Evolutionary conservation across 2,797 vertebrate species (phyloP).

Genomic region (Syndactyla subalaris): DNA sequence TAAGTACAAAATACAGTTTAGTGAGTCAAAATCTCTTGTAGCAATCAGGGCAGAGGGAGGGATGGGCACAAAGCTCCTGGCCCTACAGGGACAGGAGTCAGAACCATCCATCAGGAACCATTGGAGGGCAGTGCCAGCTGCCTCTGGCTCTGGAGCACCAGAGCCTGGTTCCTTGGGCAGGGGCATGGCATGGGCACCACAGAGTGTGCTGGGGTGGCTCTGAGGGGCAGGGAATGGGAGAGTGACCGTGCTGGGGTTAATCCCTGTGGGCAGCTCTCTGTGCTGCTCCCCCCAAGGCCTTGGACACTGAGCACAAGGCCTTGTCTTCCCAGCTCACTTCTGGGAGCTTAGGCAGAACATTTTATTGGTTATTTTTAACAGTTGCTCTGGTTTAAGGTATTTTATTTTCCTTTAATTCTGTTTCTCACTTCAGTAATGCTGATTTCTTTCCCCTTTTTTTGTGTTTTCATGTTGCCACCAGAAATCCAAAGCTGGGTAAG

Average conservation of each 20-base stretch:
- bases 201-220: background rate
- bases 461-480: background rate
- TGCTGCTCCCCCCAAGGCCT: background rate
- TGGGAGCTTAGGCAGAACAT: background rate
- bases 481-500: background rate
- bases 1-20: background rate
- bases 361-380: background rate
- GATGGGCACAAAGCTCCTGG: rapidly evolving
- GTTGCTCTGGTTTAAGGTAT: background rate
- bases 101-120: background rate
- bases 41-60: background rate
- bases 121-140: background rate
- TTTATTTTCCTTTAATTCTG: background rate
- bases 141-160: background rate
- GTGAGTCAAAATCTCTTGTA: background rate
- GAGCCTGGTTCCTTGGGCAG: background rate
- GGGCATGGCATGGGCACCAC: background rate
- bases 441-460: background rate
- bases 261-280: background rate
- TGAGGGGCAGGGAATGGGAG: background rate
- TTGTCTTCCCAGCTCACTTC: background rate
- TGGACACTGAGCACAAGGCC: background rate
- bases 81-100: background rate
- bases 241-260: background rate
- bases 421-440: background rate